These are phyloP conservation scores for Physella acuta DNA, from an alignment of 1,140 invertebrate species.

Conservation along the genomic window DNA sequence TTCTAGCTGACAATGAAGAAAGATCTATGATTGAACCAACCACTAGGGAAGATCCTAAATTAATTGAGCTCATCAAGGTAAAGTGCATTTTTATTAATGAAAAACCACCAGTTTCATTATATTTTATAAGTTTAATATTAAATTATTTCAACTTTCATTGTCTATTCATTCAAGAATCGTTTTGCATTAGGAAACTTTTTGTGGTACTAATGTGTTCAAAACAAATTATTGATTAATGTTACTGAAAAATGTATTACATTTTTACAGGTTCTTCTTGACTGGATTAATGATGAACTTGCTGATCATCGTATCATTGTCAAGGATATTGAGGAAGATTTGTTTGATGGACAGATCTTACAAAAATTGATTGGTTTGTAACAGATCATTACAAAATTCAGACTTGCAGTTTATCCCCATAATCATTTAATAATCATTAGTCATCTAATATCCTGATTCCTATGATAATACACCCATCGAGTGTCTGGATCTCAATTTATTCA, in stretches of 20 bases:
- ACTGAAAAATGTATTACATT: neutral
- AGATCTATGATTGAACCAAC: slow-evolving; percentile 90
- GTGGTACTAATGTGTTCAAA: neutral
- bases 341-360: slow-evolving; percentile 97
- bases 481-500: neutral
- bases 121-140: too few species aligned
- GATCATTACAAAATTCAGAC: too few species aligned
- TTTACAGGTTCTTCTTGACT: slow-evolving; percentile 81
- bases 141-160: too few species aligned
- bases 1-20: slow-evolving; percentile 90
- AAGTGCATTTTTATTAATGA: too few species aligned
- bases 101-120: too few species aligned
- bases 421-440: neutral
- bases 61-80: slow-evolving; percentile 77
- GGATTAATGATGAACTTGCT: slow-evolving; percentile 98
- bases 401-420: neutral
- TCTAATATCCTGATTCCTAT: too few species aligned
- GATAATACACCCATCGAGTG: neutral
- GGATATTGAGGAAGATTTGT: slow-evolving; percentile 94
- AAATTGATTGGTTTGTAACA: slow-evolving; percentile 81
- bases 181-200: too few species aligned
- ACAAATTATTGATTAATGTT: too few species aligned
- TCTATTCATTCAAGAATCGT: too few species aligned
- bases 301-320: slow-evolving; percentile 96
- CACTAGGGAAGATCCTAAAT: slow-evolving; percentile 82